Base-by-base conservation (phyloP, 2,797 vertebrate genomes). In the Tapirus indicus region DNA sequence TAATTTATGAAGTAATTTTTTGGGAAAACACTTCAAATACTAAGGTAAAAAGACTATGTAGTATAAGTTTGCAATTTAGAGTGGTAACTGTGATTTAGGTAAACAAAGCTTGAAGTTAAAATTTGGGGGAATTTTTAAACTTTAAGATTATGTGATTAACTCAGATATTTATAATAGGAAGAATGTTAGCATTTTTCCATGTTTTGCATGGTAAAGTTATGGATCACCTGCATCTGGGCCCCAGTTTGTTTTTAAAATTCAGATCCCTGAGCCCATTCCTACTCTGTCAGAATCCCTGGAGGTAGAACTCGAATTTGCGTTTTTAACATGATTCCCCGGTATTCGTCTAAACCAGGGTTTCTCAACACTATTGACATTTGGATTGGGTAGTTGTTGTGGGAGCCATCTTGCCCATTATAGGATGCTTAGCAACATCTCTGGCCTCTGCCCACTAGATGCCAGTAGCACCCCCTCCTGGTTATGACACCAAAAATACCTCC, bases 1-100 rank as follows among this genome's bases (percentile, higher is more conserved):
- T 98, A 6, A 95, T 52, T 78, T 99, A 99, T 90, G 97, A 97
- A 23, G 0, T 98, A 93, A 7, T 88, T 1, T 98, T 98, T 71
- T 98, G 98, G 98, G 95, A 98, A 94, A 98, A 98, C 29, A 86
- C 97, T 86, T 98, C 98, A 1, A 32, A 89, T 90, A 8, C 54
- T 23, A 54, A 98, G 98, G 99, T 99, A 91, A 93, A 94, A 85
- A 27, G 3, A 72, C 29, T 20, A 0, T 9, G 7, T 54, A 9
- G 11, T 75, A 0, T n/a, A 66, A 35, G 38, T 88, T 80, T 56
- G 32, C 54, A 89, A 32, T 18, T 77, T 35, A 47, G 84, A 68
- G 32, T 84, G 80, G 1, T 27, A 41, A 49, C 11, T 49, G 52
- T 49, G 47, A 62, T 62, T 29, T 52, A 5, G 7, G 20, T 29